phyloP scores from a whole-genome alignment of 1,140 invertebrate genomes.

The Phortica variegata region DNA sequence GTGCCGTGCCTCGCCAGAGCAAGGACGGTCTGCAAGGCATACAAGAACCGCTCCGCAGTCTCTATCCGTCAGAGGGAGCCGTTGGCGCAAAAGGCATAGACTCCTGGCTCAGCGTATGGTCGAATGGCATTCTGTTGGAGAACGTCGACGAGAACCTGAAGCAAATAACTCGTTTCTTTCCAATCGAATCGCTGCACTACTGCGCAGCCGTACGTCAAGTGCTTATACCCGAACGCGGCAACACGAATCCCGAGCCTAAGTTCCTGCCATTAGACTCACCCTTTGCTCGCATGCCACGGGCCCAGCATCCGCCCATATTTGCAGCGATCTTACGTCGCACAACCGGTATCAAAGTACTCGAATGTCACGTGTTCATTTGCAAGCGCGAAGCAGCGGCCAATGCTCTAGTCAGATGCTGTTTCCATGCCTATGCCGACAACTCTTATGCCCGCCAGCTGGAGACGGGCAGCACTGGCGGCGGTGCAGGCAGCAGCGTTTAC shows the following conservation, averaged over 20 bases:
- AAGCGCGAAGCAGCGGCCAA: conserved; percentile 93
- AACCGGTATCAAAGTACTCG: conserved; percentile 96
- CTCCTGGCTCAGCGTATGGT: conserved; percentile 96
- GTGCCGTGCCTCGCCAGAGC: conserved; percentile 94
- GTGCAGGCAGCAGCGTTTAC: conserved; percentile 43
- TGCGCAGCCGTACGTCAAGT: conserved; percentile 94
- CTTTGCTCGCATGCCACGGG: conserved; percentile 84
- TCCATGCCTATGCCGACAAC: conserved; percentile 92
- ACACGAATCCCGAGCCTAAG: conserved; percentile 65
- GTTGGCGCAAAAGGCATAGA: conserved; percentile 90
- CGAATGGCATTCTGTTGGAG: conserved; percentile 92
- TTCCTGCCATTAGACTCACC: conserved; percentile 96
- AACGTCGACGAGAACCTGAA: conserved; percentile 95
- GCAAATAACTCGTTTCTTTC: conserved; percentile 94
- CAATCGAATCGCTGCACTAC: conserved; percentile 94
- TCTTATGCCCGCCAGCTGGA: conserved; percentile 85
- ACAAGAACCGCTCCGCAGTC: conserved; percentile 91
- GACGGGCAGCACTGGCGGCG: conserved; percentile 49
- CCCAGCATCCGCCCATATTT: conserved; percentile 94
- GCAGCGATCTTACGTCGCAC: conserved; percentile 93
- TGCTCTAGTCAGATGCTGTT: conserved; percentile 89
- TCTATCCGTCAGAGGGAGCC: conserved; percentile 81
- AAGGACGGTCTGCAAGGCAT: conserved; percentile 97
- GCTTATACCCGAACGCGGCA: conserved; percentile 63
- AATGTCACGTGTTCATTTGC: conserved; percentile 99